Percentiles rank a stretch among this genome's conserved stretches.
Conservation (phyloP, 2,113 vertebrate species). For the Bubo bubo region DNA sequence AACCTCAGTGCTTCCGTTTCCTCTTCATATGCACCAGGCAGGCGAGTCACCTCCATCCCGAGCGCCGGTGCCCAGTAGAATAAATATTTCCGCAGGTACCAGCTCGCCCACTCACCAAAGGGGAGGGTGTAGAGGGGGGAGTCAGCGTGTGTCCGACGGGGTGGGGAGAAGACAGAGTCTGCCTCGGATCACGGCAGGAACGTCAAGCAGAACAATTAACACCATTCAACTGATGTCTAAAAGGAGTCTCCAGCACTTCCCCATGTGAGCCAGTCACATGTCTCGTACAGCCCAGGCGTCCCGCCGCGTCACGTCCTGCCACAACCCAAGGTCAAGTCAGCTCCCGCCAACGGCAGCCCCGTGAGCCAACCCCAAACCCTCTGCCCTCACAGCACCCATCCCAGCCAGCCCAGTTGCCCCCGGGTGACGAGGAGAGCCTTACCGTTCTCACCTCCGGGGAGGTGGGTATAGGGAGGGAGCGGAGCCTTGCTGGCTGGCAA, state of each 20-base stretch:
- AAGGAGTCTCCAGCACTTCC: slow-evolving; percentile 82
- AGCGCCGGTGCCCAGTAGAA: slow-evolving; percentile 67
- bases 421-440: slow-evolving; percentile 41
- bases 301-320: slow-evolving; percentile 81
- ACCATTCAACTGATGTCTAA: slow-evolving; percentile 98
- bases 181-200: slow-evolving; percentile 82
- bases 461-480: slow-evolving; percentile 89
- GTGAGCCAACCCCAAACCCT: neutral
- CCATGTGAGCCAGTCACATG: slow-evolving; percentile 95
- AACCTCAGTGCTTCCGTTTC: slow-evolving; percentile 69
- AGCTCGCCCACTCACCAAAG: slow-evolving; percentile 79
- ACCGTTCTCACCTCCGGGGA: slow-evolving; percentile 95
- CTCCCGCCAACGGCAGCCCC: neutral
- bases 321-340: neutral
- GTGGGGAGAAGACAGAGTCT: slow-evolving; percentile 71
- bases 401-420: accelerated
- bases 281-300: slow-evolving; percentile 85
- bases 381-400: accelerated
- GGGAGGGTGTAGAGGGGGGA: slow-evolving; percentile 45
- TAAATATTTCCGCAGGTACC: slow-evolving; percentile 81
- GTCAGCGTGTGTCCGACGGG: slow-evolving; percentile 64
- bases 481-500: slow-evolving; percentile 89
- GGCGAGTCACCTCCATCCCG: neutral
- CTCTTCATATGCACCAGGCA: slow-evolving; percentile 64
- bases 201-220: slow-evolving; percentile 83